These are phyloP conservation scores for Megamerina dolium DNA, from an alignment of 2,888 invertebrate species.

Conservation along the genomic window DNA sequence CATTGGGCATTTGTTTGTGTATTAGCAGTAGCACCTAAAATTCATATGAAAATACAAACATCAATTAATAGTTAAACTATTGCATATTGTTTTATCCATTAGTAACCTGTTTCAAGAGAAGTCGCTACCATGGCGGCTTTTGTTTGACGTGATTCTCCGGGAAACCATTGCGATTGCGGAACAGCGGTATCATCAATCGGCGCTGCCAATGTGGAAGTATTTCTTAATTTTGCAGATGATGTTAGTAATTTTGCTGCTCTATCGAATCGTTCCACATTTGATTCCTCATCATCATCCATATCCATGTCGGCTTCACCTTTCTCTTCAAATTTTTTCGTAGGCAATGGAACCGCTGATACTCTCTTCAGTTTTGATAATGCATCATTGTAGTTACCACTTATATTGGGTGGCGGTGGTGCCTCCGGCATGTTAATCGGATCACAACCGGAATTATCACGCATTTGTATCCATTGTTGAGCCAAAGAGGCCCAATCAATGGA, in stretches of 20 bases:
- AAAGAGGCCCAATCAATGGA: conserved; percentile 94
- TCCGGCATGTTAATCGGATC: conserved; percentile 48
- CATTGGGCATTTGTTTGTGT: conserved; percentile 14
- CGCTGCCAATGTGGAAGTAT: too few relatives aligned
- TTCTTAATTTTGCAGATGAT: too few relatives aligned
- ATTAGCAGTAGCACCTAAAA: neutral
- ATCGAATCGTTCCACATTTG: too few relatives aligned
- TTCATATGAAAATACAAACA: neutral
- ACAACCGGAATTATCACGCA: conserved; percentile 59
- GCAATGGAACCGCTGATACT: conserved; percentile 7
- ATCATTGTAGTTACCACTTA: conserved; percentile 23
- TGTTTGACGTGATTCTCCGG: conserved; percentile 5
- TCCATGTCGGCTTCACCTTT: conserved; percentile 87
- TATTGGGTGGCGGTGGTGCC: conserved; percentile 55
- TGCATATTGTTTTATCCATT: neutral
- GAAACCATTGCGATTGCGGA: conserved; percentile 27
- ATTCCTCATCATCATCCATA: conserved; percentile 65
- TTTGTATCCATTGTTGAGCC: conserved; percentile 97
- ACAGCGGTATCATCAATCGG: too few relatives aligned
- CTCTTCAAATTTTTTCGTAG: conserved; percentile 52
- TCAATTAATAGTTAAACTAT: neutral
- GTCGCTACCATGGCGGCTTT: neutral
- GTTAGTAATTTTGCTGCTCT: too few relatives aligned
- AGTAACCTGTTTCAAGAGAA: conserved; percentile 3
- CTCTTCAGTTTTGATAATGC: neutral